Base-by-base conservation (phyloP, 2,113 vertebrate species). In the Solea senegalensis region DNA sequence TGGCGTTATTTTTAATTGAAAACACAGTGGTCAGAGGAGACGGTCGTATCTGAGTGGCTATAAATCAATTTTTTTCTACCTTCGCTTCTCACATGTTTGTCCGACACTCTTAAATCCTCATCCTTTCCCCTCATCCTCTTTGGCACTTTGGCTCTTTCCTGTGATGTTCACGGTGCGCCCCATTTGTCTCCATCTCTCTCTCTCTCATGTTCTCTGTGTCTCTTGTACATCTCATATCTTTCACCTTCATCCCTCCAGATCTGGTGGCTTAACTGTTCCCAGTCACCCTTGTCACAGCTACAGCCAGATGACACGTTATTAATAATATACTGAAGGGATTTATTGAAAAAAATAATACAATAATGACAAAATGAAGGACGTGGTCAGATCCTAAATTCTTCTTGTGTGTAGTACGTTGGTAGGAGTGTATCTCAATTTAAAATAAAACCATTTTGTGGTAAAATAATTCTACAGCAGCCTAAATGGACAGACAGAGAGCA, bases 201-300 rank as follows among this genome's bases (percentile, higher is more conserved):
- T 3, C 14, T 56, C 76, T 81, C 66, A 55, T 45, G 39, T 40
- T n/a, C 48, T 9, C 16, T 7, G 10, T 59, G 62, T 39, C 51
- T 49, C 52, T n/a, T 15, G 55, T 74, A 27, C 5, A 6, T 63
- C 53, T 76, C 53, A 41, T 65, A 59, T 83, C 48, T 57, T 43
- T 39, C 3, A 1, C 0, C 64, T 81, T 83, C 62, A 80, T 78
- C 84, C 66, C 51, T 48, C 4, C 45, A 70, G 50, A 83, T 74
- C 74, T 67, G 54, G 34, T 53, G 70, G 89, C 66, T 89, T 87
- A 78, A 76, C 45, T 81, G 79, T 83, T 80, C 72, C 72, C n/a
- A 72, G 56, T 78, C 77, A 7, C 16, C 68, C 53, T 45, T 21
- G 62, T 27, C 3, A 46, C 10, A 40, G 8, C 49, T 45, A 52